Conservation (phyloP, 2,888 invertebrate genomes). For the Anoncus sp. region DNA sequence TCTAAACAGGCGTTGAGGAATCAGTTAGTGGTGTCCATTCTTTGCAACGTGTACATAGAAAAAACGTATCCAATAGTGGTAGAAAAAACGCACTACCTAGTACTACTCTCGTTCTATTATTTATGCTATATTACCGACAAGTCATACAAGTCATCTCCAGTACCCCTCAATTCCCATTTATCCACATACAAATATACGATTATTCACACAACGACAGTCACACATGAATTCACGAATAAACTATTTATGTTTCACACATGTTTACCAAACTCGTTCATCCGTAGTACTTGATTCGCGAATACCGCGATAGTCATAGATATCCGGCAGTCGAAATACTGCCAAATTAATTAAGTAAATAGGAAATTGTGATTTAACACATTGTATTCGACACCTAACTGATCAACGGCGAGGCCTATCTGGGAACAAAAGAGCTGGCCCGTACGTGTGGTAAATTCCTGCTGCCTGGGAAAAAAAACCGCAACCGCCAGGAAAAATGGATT, state of each 20-base stretch:
- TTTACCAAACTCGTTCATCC: slow-evolving; percentile 29
- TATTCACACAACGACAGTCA: slow-evolving; percentile 35
- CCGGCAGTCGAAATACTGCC: slow-evolving; percentile 9
- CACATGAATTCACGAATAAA: slow-evolving; percentile 57
- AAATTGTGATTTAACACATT: slow-evolving; percentile 16
- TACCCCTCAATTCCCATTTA: slow-evolving; percentile 43
- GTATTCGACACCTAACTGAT: background rate
- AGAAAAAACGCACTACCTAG: slow-evolving; percentile 24
- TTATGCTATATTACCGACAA: slow-evolving; percentile 44
- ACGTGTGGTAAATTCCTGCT: background rate
- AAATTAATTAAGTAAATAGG: background rate
- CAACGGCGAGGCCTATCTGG: background rate
- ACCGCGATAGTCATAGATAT: slow-evolving; percentile 2
- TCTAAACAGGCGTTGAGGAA: slow-evolving; percentile 13
- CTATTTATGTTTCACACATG: slow-evolving; percentile 47
- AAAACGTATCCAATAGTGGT: slow-evolving; percentile 26
- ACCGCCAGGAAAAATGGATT: background rate
- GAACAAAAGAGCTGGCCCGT: background rate
- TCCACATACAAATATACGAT: slow-evolving; percentile 19
- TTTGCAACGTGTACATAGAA: slow-evolving; percentile 61
- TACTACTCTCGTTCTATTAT: slow-evolving; percentile 39
- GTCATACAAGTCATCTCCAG: slow-evolving; percentile 37
- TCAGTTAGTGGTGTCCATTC: slow-evolving; percentile 32
- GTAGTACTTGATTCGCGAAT: slow-evolving; percentile 12
- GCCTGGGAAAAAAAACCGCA: background rate